Base-by-base conservation (phyloP, 2,797 vertebrate genomes). In the Mareca strepera region DNA sequence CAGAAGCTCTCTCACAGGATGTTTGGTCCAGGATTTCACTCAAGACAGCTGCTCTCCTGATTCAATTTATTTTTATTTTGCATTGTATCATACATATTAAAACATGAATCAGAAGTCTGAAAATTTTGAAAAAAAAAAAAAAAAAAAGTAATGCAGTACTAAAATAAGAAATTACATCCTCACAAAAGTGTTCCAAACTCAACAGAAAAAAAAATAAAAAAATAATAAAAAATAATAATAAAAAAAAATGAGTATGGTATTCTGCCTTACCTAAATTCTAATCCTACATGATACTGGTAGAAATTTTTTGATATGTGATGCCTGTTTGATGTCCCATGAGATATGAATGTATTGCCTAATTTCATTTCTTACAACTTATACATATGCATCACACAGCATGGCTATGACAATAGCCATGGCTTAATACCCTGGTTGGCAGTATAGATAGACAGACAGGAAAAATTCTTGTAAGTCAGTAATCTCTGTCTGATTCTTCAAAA, bases 21-120 rank as follows among this genome's bases (percentile, higher is more conserved):
- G 13, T 53, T 84, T 88, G 26, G 31, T 70, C 48, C 70, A 92
- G 64, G 37, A 90, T 81, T 95, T 94, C 66, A 90, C 66, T 79
- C 80, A 72, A 93, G 75, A 60, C 63, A 85, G 44, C 58, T 92
- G n/a, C 43, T 91, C 69, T 64, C 92, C 70, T 17, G 10, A 46
- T 88, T 60, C 41, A 4, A 56, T 68, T 88, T 79, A 28, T 79
- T 91, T 91, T 92, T 84, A 23, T 80, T 95, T 90, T 74, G 20
- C 23, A 28, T 9, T 69, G 4, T 26, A 26, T 86, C 28, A 29
- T 39, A 50, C 12, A 3, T 31, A 64, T 66, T 72, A 56, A 91
- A 93, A 66, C 17, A 85, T 29, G 86, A 62, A 64, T 58, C 28
- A 58, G 41, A 60, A 77, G 11, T 33, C 35, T 74, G 80, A 70